These are phyloP conservation scores for Cryptocephalus moraei DNA, from an alignment of 2,888 invertebrate genomes.

Conservation along the genomic window DNA sequence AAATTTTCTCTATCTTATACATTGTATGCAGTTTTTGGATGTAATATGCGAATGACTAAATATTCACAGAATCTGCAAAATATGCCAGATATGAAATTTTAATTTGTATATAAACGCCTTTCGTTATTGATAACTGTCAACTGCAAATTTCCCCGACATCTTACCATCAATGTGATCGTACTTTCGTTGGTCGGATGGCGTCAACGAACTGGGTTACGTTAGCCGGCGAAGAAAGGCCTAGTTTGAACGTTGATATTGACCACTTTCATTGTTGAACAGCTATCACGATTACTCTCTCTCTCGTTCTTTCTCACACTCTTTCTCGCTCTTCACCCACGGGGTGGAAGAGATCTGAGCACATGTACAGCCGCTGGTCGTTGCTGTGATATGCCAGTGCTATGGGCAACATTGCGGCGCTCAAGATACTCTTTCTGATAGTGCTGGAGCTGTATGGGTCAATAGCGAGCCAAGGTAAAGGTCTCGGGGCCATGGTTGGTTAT, in stretches of 20 bases:
- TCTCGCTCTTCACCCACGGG: conserved; percentile 13
- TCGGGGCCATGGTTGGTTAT: neutral
- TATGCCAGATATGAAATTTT: too few relatives aligned
- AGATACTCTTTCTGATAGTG: conserved; percentile 18
- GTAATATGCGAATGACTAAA: too few relatives aligned
- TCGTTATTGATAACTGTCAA: too few relatives aligned
- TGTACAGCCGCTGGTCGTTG: neutral
- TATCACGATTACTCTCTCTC: conserved; percentile 29
- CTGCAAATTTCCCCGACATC: too few relatives aligned
- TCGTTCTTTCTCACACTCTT: conserved; percentile 9
- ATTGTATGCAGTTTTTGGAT: too few relatives aligned
- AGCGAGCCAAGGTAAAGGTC: conserved; percentile 28
- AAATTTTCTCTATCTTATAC: too few relatives aligned
- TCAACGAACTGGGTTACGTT: conserved; percentile 19
- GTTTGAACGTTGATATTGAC: conserved; percentile 14
- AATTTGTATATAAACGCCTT: too few relatives aligned
- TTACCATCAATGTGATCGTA: neutral
- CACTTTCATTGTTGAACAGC: conserved; percentile 32
- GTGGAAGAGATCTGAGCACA: conserved; percentile 4
- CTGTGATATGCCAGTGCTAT: conserved; percentile 28
- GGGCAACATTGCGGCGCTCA: conserved; percentile 23
- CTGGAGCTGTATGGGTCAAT: conserved; percentile 24
- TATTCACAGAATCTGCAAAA: too few relatives aligned
- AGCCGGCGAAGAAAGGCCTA: conserved; percentile 22
- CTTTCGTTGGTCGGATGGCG: neutral